Percentiles rank a stretch among this genome's conserved stretches.
These are phyloP conservation scores for Chinchilla lanigera DNA, from an alignment of 2,113 vertebrate genomes.

Conservation along the genomic window DNA sequence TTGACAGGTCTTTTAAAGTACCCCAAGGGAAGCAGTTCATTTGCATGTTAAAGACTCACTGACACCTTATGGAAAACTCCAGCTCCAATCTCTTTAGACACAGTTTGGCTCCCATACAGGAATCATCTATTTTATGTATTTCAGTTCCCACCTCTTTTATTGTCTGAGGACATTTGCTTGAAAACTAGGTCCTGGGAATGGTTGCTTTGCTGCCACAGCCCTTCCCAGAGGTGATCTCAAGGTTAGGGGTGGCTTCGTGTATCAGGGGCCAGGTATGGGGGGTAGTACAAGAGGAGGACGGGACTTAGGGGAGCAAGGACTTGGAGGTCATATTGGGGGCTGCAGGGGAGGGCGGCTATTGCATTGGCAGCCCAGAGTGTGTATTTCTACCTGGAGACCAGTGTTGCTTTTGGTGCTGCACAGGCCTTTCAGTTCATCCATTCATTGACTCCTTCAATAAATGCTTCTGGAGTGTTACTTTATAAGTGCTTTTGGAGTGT, in stretches of 20 bases:
- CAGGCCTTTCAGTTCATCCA: not conserved
- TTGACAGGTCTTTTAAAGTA: slow-evolving; percentile 69
- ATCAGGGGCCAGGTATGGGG: not conserved
- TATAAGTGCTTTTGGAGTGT: not conserved
- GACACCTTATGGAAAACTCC: slow-evolving; percentile 66
- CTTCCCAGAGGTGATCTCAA: not conserved
- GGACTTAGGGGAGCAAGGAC: not conserved
- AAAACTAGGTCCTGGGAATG: slow-evolving; percentile 59
- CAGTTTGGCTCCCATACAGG: slow-evolving; percentile 50
- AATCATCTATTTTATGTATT: slow-evolving; percentile 62
- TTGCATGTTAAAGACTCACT: slow-evolving; percentile 73
- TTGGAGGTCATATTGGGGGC: not conserved
- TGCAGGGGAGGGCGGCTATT: not conserved
- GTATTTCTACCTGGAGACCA: not conserved
- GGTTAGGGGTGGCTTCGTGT: not conserved
- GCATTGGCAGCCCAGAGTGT: not conserved
- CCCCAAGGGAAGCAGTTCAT: slow-evolving; percentile 57
- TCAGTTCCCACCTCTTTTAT: slow-evolving; percentile 81
- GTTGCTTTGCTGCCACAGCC: slow-evolving; percentile 41
- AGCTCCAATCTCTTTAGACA: slow-evolving; percentile 65
- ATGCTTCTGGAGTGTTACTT: not conserved
- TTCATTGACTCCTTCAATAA: not conserved
- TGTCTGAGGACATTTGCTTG: slow-evolving; percentile 48
- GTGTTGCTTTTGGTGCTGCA: not conserved
- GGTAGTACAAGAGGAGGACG: not conserved